phyloP scores from a whole-genome alignment of 2,797 vertebrate species.

The Mus minutoides region DNA sequence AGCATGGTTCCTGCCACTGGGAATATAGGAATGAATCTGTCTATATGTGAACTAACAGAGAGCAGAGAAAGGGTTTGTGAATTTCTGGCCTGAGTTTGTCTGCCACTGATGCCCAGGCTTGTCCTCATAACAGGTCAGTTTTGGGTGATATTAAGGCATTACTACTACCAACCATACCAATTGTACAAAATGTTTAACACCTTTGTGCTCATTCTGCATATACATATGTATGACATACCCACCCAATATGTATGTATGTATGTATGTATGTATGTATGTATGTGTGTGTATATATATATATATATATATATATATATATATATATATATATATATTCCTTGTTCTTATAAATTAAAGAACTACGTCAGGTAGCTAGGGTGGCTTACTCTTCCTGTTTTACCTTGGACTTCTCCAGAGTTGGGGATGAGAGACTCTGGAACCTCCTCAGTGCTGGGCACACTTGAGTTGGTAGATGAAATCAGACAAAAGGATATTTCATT shows the following conservation, averaged over 20 bases:
- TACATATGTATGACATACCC: not conserved
- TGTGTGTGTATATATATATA: too few species aligned
- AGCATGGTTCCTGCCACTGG: not conserved
- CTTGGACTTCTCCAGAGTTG: constrained; percentile 12
- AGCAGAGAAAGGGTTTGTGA: constrained; percentile 36
- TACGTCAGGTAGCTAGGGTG: not conserved
- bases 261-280: too few species aligned
- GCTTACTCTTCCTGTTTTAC: not conserved
- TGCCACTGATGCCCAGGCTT: not conserved
- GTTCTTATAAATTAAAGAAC: constrained; percentile 11
- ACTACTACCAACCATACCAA: constrained; percentile 1
- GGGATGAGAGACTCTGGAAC: constrained; percentile 18
- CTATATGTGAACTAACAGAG: not conserved
- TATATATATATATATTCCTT: not conserved
- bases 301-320: too few species aligned
- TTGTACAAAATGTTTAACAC: constrained; percentile 33
- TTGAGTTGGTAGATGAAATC: not conserved
- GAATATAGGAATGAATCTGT: not conserved
- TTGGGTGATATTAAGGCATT: not conserved
- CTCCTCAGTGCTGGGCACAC: constrained; percentile 3
- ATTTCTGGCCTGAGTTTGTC: constrained; percentile 34
- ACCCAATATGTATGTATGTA: not conserved
- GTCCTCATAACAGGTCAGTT: not conserved
- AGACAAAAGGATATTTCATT: constrained; percentile 30
- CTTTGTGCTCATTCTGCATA: not conserved